These are phyloP conservation scores for Nasonia giraulti DNA, from an alignment of 1,140 invertebrate species.

Conservation along the genomic window DNA sequence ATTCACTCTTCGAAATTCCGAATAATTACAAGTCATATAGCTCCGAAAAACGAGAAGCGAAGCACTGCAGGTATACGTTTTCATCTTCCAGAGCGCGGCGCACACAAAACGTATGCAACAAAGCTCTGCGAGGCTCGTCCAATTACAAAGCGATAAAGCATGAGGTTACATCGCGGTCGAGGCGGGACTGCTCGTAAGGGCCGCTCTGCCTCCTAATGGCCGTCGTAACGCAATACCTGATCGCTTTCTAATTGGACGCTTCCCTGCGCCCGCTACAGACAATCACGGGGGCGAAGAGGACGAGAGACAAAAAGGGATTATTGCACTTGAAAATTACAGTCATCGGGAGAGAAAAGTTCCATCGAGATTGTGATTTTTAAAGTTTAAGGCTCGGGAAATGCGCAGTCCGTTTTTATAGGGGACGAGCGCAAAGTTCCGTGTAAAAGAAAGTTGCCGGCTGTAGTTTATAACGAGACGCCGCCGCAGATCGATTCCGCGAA, in stretches of 20 bases:
- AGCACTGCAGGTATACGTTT: too few species aligned
- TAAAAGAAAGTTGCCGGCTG: not conserved
- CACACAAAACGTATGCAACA: not conserved
- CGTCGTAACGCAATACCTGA: constrained; percentile 6
- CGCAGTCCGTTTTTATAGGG: not conserved
- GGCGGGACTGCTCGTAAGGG: not conserved
- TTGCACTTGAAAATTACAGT: not conserved
- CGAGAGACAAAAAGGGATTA: too few species aligned
- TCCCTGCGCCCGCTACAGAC: too few species aligned
- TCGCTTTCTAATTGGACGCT: constrained; percentile 15
- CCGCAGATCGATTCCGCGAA: not conserved
- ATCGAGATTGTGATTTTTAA: not conserved
- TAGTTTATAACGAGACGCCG: not conserved
- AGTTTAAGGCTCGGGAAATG: not conserved
- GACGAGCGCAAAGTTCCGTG: not conserved
- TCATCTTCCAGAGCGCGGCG: too few species aligned
- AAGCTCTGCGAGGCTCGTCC: not conserved
- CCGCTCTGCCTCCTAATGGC: not conserved
- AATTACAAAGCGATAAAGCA: constrained; percentile 40
- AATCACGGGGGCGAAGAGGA: not conserved
- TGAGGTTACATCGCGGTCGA: not conserved
- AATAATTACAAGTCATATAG: too few species aligned
- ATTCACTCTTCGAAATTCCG: too few species aligned
- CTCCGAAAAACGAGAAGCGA: too few species aligned
- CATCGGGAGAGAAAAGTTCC: not conserved